phyloP scores from a whole-genome alignment of 2,113 vertebrate genomes.

The Melanocharis versteri region DNA sequence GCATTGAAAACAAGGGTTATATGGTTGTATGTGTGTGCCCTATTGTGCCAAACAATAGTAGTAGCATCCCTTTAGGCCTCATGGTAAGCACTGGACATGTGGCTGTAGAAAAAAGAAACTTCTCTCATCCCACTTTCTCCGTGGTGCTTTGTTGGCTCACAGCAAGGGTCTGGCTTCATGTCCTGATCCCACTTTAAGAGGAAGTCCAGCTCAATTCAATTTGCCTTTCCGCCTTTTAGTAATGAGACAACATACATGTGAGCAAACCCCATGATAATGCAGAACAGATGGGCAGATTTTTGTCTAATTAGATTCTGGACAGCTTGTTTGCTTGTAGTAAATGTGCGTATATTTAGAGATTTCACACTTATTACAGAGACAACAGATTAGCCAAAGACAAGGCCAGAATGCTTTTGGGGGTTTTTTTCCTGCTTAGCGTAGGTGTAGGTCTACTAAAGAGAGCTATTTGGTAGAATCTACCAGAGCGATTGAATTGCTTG shows the following conservation, averaged over 20 bases:
- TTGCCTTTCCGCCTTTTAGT: constrained; percentile 78
- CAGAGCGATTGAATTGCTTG: constrained; percentile 32
- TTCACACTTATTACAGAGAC: constrained; percentile 77
- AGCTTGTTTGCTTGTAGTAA: constrained; percentile 69
- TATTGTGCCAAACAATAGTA: constrained; percentile 78
- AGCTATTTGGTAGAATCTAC: constrained; percentile 6
- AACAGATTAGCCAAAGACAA: constrained; percentile 62
- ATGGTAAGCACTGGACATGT: constrained; percentile 83
- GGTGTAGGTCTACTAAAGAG: background rate
- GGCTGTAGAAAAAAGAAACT: constrained; percentile 81
- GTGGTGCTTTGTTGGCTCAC: constrained; percentile 82
- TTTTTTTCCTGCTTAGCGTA: background rate
- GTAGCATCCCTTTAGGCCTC: constrained; percentile 83
- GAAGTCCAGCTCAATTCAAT: constrained; percentile 81
- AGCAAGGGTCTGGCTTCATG: constrained; percentile 84
- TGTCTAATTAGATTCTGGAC: constrained; percentile 81
- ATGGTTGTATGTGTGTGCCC: constrained; percentile 73
- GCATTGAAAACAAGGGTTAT: constrained; percentile 76
- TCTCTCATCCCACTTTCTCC: constrained; percentile 71
- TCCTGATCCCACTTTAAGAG: constrained; percentile 76
- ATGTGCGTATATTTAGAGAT: constrained; percentile 70
- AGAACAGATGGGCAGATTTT: constrained; percentile 83
- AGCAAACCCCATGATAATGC: constrained; percentile 75
- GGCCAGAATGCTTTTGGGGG: rapidly evolving
- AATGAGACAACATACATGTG: constrained; percentile 71